Evolutionary conservation across 2,888 invertebrate genomes (phyloP), one percentile per base, ranked within the genome.

Genomic region (Sinopyrophorus schimmeli): DNA sequence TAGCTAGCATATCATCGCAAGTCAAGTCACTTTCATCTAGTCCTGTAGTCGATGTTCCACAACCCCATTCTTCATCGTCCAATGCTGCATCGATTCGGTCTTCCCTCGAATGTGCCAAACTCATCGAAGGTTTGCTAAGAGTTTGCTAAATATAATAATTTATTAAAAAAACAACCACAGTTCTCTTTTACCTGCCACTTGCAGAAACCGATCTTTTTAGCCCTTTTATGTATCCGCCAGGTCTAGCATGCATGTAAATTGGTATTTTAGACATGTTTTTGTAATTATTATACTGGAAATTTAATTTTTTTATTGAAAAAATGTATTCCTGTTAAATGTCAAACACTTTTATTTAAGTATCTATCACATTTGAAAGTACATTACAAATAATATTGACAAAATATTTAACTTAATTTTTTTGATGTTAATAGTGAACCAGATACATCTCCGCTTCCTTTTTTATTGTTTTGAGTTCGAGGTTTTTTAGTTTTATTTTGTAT

Each of bases 1-100:
- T 48, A 5, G 57, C 54, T n/a, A 64, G 39, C 53, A 65, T 47
- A 17, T 61, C 58, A 15, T 54, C 47, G 17, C 28, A 40, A 5
- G 16, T 14, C 5, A 2, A 15, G 2, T 30, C 15, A 16, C 11
- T 4, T 9, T 18, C 20, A 6, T 20, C 15, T 7, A 28, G 3
- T 5, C 6, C n/a, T 11, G 5, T 17, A 10, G 11, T 15, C 3
- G 24, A n/a, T 17, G 24, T 12, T 28, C 12, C 7, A 27, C 24
- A 12, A 16, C 9, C 23, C 14, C 14, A 42, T n/a, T 14, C 2
- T 9, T 11, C 16, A 4, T 41, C 23, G 3, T 34, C 15, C 5
- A 43, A 23, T 1, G 15, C 7, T 12, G 20, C 16, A 16, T 34
- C 26, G 26, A 43, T 34, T 10, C 28, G 30, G 3, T 15, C 3